Conservation (phyloP, 2,888 invertebrate genomes). For the Agrotis segetum region DNA sequence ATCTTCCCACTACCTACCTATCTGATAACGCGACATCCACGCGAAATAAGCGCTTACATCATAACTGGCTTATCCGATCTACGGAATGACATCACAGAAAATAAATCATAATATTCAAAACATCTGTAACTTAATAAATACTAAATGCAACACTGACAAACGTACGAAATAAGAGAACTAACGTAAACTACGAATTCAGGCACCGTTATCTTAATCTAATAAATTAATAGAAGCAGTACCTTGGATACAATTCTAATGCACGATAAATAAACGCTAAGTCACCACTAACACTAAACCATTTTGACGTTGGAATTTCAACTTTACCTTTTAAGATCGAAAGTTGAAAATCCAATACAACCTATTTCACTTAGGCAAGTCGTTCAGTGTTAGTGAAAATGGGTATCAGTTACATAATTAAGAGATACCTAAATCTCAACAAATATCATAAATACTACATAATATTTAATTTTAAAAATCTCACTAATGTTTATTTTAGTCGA, state of each 20-base stretch:
- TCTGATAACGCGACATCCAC: slow-evolving; percentile 15
- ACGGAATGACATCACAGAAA: slow-evolving; percentile 41
- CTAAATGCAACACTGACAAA: slow-evolving; percentile 71
- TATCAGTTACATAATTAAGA: slow-evolving; percentile 37
- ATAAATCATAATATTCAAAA: slow-evolving; percentile 54
- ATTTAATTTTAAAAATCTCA: slow-evolving; percentile 68
- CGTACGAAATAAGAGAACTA: slow-evolving; percentile 65
- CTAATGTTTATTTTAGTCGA: slow-evolving; percentile 68
- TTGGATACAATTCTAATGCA: slow-evolving; percentile 38
- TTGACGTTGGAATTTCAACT: too few relatives aligned
- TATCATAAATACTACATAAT: slow-evolving; percentile 60
- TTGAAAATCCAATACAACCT: not conserved
- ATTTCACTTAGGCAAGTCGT: not conserved
- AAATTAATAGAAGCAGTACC: slow-evolving; percentile 44
- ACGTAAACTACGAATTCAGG: slow-evolving; percentile 79
- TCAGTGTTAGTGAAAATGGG: not conserved
- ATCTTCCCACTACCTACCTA: slow-evolving; percentile 23
- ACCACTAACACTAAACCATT: too few relatives aligned
- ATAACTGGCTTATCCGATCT: slow-evolving; percentile 40
- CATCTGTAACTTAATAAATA: slow-evolving; percentile 64
- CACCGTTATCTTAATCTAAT: slow-evolving; percentile 86
- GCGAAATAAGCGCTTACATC: slow-evolving; percentile 34
- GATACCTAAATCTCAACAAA: slow-evolving; percentile 58
- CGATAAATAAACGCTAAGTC: slow-evolving; percentile 31
- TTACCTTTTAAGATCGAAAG: too few relatives aligned